Conservation (phyloP, 2,888 invertebrate genomes). For the Atethmia centrago region DNA sequence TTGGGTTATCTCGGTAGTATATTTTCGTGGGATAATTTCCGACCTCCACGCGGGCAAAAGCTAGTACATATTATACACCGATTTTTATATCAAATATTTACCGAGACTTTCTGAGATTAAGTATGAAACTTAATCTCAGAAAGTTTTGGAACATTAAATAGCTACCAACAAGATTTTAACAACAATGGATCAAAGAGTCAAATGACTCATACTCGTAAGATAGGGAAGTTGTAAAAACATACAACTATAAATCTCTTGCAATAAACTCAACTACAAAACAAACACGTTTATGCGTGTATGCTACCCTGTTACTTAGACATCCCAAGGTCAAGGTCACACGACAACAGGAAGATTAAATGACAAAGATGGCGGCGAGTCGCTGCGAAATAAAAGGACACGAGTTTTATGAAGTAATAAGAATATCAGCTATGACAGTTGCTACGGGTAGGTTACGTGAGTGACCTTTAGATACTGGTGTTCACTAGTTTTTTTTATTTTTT, state of each 20-base stretch:
- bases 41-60: too few species aligned
- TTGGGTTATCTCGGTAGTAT: too few species aligned
- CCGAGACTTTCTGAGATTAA: too few species aligned
- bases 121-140: too few species aligned
- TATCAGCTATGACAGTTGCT: conserved; percentile 27
- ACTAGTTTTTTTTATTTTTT: neutral
- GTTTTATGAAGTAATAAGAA: conserved; percentile 45
- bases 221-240: neutral
- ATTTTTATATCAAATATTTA: too few species aligned
- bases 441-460: neutral
- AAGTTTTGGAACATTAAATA: too few species aligned
- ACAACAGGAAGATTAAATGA: conserved; percentile 39
- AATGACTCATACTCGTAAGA: neutral
- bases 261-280: conserved; percentile 7
- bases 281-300: neutral
- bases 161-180: too few species aligned
- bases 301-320: conserved; percentile 19
- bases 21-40: too few species aligned
- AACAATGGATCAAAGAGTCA: too few species aligned
- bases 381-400: conserved; percentile 28
- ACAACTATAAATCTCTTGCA: neutral
- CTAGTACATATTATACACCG: too few species aligned
- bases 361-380: conserved; percentile 28
- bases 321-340: conserved; percentile 30
- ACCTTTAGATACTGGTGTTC: neutral